Conservation (phyloP, 2,113 vertebrate genomes). For the Osmerus mordax region DNA sequence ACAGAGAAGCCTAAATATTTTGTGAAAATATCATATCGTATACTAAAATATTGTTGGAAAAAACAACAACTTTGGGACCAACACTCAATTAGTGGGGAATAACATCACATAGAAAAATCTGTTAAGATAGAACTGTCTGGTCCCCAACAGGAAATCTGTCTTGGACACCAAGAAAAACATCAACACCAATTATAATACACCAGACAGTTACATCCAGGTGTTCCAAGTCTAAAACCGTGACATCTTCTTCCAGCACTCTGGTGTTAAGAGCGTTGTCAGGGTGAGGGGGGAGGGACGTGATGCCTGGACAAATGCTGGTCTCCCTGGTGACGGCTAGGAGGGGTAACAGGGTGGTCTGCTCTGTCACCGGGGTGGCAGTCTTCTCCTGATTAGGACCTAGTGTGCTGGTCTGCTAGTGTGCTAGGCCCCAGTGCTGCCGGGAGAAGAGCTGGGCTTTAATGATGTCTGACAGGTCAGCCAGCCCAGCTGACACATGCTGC, state of each 20-base stretch:
- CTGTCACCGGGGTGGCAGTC: conserved; percentile 69
- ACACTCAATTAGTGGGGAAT: conserved; percentile 41
- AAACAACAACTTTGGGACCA: conserved; percentile 6
- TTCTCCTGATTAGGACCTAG: conserved; percentile 68
- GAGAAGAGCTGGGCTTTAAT: conserved; percentile 69
- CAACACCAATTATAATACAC: too few relatives aligned
- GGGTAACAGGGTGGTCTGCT: conserved; percentile 45
- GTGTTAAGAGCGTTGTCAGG: conserved; percentile 47
- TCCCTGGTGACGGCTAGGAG: neutral
- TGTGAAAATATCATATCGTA: too few relatives aligned
- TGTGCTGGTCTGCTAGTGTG: conserved; percentile 32
- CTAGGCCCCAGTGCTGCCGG: conserved; percentile 38
- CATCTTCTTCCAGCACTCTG: conserved; percentile 46
- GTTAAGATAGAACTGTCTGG: too few relatives aligned
- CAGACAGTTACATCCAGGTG: neutral
- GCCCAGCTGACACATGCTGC: conserved; percentile 66
- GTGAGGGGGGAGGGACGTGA: conserved; percentile 64
- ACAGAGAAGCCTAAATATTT: too few relatives aligned
- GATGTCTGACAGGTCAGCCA: conserved; percentile 69
- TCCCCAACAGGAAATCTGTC: too few relatives aligned
- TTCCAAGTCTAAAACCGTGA: conserved; percentile 46
- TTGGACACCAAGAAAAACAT: too few relatives aligned
- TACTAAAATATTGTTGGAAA: neutral
- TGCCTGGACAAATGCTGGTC: conserved; percentile 24
- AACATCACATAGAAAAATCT: conserved; percentile 7